phyloP scores from a whole-genome alignment of 2,888 invertebrate genomes.

The Polydesmus complanatus region DNA sequence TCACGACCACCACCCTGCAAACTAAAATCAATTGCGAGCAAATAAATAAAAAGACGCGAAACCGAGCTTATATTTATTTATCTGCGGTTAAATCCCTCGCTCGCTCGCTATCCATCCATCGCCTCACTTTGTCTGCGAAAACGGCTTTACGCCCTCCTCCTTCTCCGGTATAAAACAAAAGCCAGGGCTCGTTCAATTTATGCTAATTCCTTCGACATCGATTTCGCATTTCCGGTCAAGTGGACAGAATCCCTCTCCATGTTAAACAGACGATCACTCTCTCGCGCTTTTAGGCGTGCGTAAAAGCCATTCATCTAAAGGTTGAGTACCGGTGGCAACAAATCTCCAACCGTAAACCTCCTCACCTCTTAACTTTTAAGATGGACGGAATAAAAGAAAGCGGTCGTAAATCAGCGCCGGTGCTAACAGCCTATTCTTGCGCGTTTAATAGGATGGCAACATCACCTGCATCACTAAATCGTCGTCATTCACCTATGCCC shows the following conservation, averaged over 20 bases:
- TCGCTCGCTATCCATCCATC: background rate
- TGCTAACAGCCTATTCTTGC: background rate
- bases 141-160: too few relatives aligned
- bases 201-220: background rate
- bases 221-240: background rate
- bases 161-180: background rate
- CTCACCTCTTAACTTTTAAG: background rate
- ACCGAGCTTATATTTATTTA: too few relatives aligned
- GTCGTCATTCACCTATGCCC: background rate
- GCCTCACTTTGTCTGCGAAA: too few relatives aligned
- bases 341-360: background rate
- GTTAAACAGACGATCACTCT: background rate
- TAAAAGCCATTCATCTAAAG: background rate
- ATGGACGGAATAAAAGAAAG: background rate
- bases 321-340: background rate
- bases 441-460: background rate
- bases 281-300: background rate
- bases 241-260: background rate
- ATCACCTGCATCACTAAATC: background rate
- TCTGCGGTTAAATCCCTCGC: too few relatives aligned
- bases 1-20: background rate
- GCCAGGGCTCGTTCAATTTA: background rate
- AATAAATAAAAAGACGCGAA: too few relatives aligned
- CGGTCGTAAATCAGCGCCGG: background rate
- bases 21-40: background rate